Conservation (phyloP, 1,140 invertebrate genomes). For the Brachionus koreanus region DNA sequence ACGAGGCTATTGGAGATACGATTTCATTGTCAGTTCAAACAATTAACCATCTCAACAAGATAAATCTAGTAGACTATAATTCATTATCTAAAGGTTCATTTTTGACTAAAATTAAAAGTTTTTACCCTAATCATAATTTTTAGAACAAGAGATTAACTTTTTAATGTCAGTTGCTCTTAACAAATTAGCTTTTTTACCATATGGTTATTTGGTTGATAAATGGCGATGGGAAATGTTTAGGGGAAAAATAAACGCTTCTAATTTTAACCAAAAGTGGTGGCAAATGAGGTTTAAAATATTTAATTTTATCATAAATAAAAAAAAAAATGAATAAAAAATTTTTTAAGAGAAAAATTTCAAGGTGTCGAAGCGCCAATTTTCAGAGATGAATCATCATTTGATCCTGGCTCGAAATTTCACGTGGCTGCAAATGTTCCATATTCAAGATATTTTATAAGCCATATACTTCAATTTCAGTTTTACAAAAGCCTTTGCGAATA, state of each 20-base stretch:
- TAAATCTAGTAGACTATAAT: conserved; percentile 73
- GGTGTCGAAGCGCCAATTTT: conserved; percentile 53
- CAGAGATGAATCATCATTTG: conserved; percentile 48
- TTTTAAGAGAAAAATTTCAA: conserved; percentile 50
- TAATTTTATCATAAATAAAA: conserved; percentile 59
- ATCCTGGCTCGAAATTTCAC: conserved; percentile 52
- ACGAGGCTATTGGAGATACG: conserved; percentile 76
- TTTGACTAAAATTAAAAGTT: neutral
- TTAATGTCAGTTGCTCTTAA: conserved; percentile 74
- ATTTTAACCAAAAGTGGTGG: conserved; percentile 61
- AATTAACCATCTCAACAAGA: conserved; percentile 73
- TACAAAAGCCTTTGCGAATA: conserved; percentile 74
- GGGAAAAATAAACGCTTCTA: conserved; percentile 60
- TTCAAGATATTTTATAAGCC: conserved; percentile 76
- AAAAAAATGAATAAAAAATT: neutral
- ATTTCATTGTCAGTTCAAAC: conserved; percentile 76
- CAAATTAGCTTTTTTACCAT: conserved; percentile 82
- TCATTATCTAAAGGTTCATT: conserved; percentile 53
- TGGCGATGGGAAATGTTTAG: conserved; percentile 83
- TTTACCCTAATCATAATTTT: conserved; percentile 31
- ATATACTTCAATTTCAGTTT: conserved; percentile 83
- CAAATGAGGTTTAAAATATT: conserved; percentile 48
- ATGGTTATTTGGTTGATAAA: conserved; percentile 76
- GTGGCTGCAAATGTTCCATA: conserved; percentile 49
- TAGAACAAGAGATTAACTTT: conserved; percentile 79